Base-by-base conservation (phyloP, 2,888 invertebrate species). In the Flexamia atlantica region DNA sequence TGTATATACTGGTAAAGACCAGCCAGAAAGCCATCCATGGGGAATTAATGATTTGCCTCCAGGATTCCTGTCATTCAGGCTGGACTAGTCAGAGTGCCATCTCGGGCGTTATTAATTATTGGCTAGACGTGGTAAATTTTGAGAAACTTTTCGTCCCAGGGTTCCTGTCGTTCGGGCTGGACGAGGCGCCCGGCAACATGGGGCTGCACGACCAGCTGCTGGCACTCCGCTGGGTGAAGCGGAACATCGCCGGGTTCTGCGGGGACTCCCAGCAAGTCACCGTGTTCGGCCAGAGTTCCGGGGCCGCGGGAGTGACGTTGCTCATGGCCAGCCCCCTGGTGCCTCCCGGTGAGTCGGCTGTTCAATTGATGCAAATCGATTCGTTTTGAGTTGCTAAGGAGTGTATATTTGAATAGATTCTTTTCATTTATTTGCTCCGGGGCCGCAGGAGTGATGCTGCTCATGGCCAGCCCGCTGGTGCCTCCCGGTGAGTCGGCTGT, bases 261-360 rank as follows among this genome's bases (percentile, higher is more conserved):
- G 93, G 93, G 2, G 90, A 92, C 88, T 90, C 91, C 12, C 85
- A 87, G 0, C 87, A 88, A 57, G 90, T 93, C 0, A 92, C 92
- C 0, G 89, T 92, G 53, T 90, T 92, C 84, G 92, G 92, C 0
- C 92, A 93, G 87, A 92, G 92, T 85, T 91, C 92, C 0, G 93
- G 93, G 9, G 90, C 90, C 0, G 90, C 89, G 3, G 90, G 92
- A 0, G 90, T 91, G 0, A 90, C 91, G 7, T 88, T 90, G 0
- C 88, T 92, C 81, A 83, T 91, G 53, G 85, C 91, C 17, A 92
- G 91, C 87, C 91, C 92, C 14, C 87, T 89, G 36, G 90, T 90
- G 17, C 85, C 84, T 32, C 83, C 83, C 25, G 86, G 87, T 86
- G 72, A 81, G 84, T 84, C n/a, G n/a, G n/a, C n/a, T n/a, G n/a